phyloP scores from a whole-genome alignment of 2,797 vertebrate species.

The Arremon aurantiirostris region DNA sequence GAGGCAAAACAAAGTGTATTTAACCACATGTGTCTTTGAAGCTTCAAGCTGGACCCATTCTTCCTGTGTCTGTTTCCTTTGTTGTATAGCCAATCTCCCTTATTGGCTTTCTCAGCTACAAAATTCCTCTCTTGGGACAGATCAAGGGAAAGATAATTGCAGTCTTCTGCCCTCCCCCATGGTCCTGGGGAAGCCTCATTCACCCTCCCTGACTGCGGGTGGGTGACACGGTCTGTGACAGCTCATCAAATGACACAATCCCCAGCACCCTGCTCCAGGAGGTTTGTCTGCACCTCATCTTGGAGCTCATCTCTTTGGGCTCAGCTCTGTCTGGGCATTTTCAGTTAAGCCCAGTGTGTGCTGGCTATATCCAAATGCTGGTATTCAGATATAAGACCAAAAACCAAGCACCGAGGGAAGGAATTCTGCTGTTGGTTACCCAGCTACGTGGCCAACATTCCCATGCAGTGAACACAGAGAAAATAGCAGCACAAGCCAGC shows the following conservation, averaged over 20 bases:
- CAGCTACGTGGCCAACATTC: not conserved
- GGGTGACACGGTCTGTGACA: not conserved
- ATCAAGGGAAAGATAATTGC: not conserved
- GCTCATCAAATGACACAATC: fast-evolving
- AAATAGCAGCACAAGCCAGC: not conserved
- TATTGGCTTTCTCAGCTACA: not conserved
- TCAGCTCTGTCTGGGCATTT: not conserved
- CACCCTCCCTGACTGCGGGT: not conserved
- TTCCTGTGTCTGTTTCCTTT: not conserved
- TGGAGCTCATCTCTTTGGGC: not conserved
- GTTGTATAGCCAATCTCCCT: not conserved
- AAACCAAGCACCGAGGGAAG: fast-evolving
- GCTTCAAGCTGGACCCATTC: not conserved
- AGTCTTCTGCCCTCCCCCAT: not conserved
- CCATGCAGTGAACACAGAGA: not conserved
- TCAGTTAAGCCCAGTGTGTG: not conserved
- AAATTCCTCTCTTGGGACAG: not conserved
- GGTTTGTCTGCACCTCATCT: not conserved
- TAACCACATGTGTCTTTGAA: not conserved
- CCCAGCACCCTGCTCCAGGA: fast-evolving
- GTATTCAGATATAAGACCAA: not conserved
- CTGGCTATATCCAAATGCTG: not conserved
- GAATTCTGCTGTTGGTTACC: not conserved
- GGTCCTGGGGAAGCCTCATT: not conserved
- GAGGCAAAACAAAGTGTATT: not conserved